phyloP scores from a whole-genome alignment of 2,888 invertebrate species.

The Orthosia gracilis region DNA sequence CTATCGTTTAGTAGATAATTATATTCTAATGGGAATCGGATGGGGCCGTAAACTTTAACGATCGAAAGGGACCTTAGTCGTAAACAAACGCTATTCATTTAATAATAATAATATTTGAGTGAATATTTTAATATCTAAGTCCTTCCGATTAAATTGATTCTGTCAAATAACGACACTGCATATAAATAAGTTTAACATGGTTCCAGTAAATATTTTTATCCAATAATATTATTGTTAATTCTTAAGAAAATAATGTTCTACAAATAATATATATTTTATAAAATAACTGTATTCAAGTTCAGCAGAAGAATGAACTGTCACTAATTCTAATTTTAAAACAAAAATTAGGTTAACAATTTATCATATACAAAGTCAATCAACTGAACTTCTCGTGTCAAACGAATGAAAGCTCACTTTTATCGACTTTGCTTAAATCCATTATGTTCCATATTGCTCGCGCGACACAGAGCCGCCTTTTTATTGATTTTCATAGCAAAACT shows the following conservation, averaged over 20 bases:
- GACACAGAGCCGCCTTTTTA: constrained; percentile 56
- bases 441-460: constrained; percentile 45
- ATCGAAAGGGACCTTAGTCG: constrained; percentile 47
- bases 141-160: constrained; percentile 24
- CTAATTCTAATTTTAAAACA: not conserved
- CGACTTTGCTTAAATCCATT: constrained; percentile 30
- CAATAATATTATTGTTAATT: not conserved
- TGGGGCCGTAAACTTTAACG: constrained; percentile 66
- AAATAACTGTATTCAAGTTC: not conserved
- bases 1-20: constrained; percentile 36
- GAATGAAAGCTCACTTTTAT: constrained; percentile 29
- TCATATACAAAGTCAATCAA: not conserved
- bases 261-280: not conserved
- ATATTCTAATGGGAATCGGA: constrained; percentile 58
- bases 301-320: not conserved
- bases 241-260: not conserved
- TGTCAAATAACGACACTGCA: constrained; percentile 6
- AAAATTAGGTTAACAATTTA: not conserved
- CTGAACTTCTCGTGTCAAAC: constrained; percentile 4
- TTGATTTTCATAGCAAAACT: constrained; percentile 66
- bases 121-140: constrained; percentile 14
- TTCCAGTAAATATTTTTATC: not conserved
- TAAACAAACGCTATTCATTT: constrained; percentile 44
- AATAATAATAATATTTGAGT: constrained; percentile 35
- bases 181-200: not conserved